phyloP scores from a whole-genome alignment of 2,888 invertebrate species.

The Cheiracanthium punctorium region DNA sequence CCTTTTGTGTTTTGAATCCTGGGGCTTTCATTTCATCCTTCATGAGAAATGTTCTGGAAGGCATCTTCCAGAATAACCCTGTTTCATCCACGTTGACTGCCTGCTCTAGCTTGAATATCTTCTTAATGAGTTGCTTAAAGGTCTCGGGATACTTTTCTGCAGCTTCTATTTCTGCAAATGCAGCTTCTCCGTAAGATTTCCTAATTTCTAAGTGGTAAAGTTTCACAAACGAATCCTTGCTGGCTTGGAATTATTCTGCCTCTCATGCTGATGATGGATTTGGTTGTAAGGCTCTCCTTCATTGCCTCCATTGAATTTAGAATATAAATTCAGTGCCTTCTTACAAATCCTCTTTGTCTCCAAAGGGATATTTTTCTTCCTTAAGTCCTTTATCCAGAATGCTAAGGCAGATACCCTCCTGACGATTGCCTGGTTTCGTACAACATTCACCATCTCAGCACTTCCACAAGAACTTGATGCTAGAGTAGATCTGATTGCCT shows the following conservation, averaged over 20 bases:
- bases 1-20: not conserved
- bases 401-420: no score
- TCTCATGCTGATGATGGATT: not conserved
- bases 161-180: no score
- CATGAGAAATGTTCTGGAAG: not conserved
- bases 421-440: no score
- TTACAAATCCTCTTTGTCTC: not conserved
- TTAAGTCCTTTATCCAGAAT: no score
- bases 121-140: no score
- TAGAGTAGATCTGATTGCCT: no score
- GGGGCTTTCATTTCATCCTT: not conserved
- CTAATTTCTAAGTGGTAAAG: not conserved
- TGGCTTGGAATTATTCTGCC: not conserved
- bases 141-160: no score
- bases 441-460: no score
- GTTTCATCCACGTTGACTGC: no score
- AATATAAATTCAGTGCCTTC: not conserved
- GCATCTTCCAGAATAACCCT: not conserved
- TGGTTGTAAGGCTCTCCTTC: not conserved
- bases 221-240: not conserved
- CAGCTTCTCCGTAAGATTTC: no score
- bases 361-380: not conserved
- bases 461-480: no score
- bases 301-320: not conserved
- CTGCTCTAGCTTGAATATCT: no score